Conservation (phyloP, 2,888 invertebrate genomes). For the Crioceris asparagi region DNA sequence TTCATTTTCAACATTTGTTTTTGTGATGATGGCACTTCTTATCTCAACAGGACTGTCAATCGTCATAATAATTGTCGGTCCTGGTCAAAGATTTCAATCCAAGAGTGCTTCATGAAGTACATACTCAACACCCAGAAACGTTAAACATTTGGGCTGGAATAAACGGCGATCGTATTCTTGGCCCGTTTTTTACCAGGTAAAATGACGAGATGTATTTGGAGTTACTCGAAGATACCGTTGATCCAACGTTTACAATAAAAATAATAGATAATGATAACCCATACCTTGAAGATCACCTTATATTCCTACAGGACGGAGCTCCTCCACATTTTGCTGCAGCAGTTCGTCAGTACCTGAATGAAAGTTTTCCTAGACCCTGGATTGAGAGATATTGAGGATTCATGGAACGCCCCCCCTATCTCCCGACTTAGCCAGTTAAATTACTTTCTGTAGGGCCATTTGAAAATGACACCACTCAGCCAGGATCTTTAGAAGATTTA, state of each 20-base stretch:
- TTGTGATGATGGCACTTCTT: too few species aligned
- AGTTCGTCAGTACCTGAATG: too few species aligned
- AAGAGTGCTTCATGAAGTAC: too few species aligned
- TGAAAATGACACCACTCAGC: background rate
- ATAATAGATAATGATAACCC: constrained; percentile 2
- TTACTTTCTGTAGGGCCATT: background rate
- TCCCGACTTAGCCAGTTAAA: background rate
- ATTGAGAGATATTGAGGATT: background rate
- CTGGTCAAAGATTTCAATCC: too few species aligned
- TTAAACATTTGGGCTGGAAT: constrained; percentile 11
- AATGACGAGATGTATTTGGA: constrained; percentile 2
- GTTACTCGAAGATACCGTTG: too few species aligned
- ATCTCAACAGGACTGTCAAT: too few species aligned
- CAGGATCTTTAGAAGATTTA: background rate
- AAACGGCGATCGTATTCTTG: constrained; percentile 3
- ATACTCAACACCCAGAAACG: constrained; percentile 11
- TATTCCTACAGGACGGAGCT: background rate
- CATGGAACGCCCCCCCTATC: background rate
- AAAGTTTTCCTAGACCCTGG: background rate
- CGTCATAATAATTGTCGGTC: too few species aligned
- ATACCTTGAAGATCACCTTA: background rate
- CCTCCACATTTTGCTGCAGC: too few species aligned
- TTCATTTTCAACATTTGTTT: too few species aligned
- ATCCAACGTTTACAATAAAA: constrained; percentile 4
- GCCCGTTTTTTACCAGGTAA: background rate